Evolutionary conservation across 1,140 invertebrate species (phyloP).

Genomic region (Drosophila parabipectinata): DNA sequence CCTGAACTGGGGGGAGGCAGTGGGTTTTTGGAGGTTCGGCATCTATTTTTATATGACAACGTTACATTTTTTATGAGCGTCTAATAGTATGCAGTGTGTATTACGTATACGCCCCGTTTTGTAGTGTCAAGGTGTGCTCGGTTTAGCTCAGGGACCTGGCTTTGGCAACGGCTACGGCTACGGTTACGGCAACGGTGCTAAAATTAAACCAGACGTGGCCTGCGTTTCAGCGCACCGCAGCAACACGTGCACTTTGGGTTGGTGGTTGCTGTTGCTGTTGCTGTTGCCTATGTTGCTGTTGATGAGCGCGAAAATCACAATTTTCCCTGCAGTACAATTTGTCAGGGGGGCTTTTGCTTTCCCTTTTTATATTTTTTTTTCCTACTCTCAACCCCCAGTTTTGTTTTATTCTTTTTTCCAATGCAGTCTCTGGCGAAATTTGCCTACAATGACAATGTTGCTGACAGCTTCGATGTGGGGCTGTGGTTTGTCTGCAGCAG

Average conservation of each 20-base stretch:
- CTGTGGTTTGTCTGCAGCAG: conserved; percentile 58
- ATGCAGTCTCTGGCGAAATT: conserved; percentile 71
- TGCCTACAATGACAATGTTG: conserved; percentile 59
- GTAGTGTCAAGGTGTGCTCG: conserved; percentile 67
- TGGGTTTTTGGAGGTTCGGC: conserved; percentile 23
- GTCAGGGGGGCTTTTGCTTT: conserved; percentile 45
- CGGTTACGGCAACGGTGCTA: conserved; percentile 51
- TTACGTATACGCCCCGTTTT: conserved; percentile 42
- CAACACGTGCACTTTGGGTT: conserved; percentile 66
- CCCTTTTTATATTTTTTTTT: not conserved
- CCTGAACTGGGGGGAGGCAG: conserved; percentile 2
- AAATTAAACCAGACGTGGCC: conserved; percentile 78
- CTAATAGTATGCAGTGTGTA: conserved; percentile 76
- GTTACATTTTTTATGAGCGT: conserved; percentile 74
- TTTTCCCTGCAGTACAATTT: conserved; percentile 81
- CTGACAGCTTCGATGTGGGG: conserved; percentile 43
- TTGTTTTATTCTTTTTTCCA: conserved; percentile 26
- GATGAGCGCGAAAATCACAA: conserved; percentile 79
- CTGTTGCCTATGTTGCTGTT: conserved; percentile 27
- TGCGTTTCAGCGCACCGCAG: conserved; percentile 56
- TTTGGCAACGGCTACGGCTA: conserved; percentile 1
- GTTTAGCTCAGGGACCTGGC: conserved; percentile 22
- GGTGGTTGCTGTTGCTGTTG: conserved; percentile 13
- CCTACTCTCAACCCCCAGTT: conserved; percentile 5
- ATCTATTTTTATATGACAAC: conserved; percentile 76